These are phyloP conservation scores for Folsomia manolachei DNA, from an alignment of 2,888 invertebrate genomes.

Conservation along the genomic window DNA sequence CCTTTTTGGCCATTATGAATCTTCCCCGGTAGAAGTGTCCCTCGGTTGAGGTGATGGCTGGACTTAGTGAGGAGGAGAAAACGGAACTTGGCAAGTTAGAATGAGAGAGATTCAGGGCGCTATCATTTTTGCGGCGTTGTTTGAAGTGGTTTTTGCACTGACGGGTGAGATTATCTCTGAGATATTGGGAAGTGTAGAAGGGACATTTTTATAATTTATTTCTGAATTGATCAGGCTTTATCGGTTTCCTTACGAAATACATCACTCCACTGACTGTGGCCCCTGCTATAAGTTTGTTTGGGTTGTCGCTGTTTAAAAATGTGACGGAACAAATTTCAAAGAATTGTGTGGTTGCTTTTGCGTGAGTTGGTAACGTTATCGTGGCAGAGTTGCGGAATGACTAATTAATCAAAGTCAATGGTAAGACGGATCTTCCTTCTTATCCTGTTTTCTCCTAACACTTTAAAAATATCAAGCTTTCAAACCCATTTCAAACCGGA, in stretches of 20 bases:
- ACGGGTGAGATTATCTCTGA: constrained; percentile 47
- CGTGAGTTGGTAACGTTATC: constrained; percentile 52
- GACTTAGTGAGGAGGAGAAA: constrained; percentile 61
- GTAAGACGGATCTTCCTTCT: background rate
- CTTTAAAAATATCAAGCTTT: constrained; percentile 23
- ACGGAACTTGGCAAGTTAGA: constrained; percentile 68
- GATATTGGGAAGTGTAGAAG: background rate
- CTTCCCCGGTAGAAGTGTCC: constrained; percentile 68
- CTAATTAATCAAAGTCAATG: too few species aligned
- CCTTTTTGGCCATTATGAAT: constrained; percentile 68
- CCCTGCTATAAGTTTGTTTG: constrained; percentile 58
- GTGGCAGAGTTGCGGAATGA: background rate
- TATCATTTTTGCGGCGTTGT: constrained; percentile 72
- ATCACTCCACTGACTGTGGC: constrained; percentile 57
- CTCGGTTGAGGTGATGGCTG: constrained; percentile 59
- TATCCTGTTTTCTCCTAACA: constrained; percentile 35
- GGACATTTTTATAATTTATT: background rate
- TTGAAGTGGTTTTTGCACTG: constrained; percentile 70
- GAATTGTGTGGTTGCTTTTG: constrained; percentile 56
- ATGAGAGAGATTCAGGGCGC: constrained; percentile 81
- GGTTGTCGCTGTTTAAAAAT: constrained; percentile 56
- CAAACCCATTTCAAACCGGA: constrained; percentile 5
- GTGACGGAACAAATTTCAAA: constrained; percentile 55
- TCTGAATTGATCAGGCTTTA: constrained; percentile 51
- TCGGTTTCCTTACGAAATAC: constrained; percentile 55